Evolutionary conservation across 2,888 invertebrate species (phyloP).

Genomic region (Hydrotaea diabolus): DNA sequence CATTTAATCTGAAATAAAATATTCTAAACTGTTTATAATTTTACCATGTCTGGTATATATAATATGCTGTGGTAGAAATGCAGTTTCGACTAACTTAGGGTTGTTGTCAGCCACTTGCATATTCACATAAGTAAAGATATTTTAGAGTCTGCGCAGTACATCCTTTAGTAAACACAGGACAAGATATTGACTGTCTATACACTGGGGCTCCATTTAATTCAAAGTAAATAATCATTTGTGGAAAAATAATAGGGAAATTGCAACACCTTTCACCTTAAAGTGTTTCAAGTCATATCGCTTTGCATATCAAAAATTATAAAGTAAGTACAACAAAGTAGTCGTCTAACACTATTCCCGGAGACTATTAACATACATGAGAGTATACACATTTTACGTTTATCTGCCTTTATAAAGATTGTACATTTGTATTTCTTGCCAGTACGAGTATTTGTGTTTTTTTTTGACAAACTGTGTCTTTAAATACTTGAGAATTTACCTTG

Average conservation of each 20-base stretch:
- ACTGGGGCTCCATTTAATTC: not conserved
- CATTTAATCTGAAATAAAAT: too few species aligned
- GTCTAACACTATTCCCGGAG: not conserved
- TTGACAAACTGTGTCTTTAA: too few species aligned
- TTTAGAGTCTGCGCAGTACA: not conserved
- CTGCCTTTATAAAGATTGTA: too few species aligned
- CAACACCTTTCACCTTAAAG: not conserved
- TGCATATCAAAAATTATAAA: constrained; percentile 2
- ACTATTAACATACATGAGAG: not conserved
- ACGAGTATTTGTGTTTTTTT: too few species aligned
- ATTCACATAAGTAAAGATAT: not conserved
- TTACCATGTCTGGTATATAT: not conserved
- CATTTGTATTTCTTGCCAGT: too few species aligned
- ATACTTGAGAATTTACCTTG: too few species aligned
- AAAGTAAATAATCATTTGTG: not conserved
- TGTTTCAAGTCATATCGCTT: constrained; percentile 8
- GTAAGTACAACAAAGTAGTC: not conserved
- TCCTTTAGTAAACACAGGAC: not conserved
- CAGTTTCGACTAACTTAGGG: not conserved
- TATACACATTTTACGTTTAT: not conserved
- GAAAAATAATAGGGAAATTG: not conserved
- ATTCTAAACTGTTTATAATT: not conserved
- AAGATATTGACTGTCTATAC: not conserved
- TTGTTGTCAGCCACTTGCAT: not conserved
- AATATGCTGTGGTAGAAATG: not conserved